Evolutionary conservation across 2,797 vertebrate species (phyloP).

Genomic region (Menidia menidia): DNA sequence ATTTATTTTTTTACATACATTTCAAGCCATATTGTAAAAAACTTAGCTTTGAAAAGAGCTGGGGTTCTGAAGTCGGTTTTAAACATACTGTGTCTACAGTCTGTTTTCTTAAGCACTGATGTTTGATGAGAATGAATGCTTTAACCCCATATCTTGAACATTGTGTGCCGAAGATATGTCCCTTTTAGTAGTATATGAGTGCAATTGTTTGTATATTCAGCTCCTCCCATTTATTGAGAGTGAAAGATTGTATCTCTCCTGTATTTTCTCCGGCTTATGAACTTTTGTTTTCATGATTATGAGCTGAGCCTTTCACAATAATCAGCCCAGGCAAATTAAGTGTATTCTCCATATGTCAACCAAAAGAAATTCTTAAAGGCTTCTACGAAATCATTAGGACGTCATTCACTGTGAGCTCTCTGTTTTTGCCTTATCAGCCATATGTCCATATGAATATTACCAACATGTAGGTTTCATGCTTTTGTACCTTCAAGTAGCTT

Average conservation of each 20-base stretch:
- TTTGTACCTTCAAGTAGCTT: constrained; percentile 23
- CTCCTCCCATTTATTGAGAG: constrained; percentile 49
- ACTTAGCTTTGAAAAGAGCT: constrained; percentile 75
- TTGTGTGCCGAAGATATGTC: constrained; percentile 68
- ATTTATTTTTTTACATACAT: constrained; percentile 96
- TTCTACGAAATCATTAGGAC: constrained; percentile 21
- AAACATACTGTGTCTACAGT: constrained; percentile 82
- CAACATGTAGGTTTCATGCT: constrained; percentile 11
- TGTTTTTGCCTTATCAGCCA: constrained; percentile 42
- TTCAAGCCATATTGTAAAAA: constrained; percentile 86
- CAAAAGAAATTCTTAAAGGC: background rate
- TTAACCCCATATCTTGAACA: constrained; percentile 66
- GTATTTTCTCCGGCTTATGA: constrained; percentile 52
- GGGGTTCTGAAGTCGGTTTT: constrained; percentile 89
- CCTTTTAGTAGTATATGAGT: constrained; percentile 57
- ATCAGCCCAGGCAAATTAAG: constrained; percentile 37
- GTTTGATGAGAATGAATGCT: constrained; percentile 81
- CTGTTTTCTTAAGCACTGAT: constrained; percentile 97
- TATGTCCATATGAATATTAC: constrained; percentile 18
- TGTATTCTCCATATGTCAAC: constrained; percentile 33
- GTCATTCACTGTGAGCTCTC: constrained; percentile 40
- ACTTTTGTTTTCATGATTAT: constrained; percentile 60
- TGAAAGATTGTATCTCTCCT: constrained; percentile 71
- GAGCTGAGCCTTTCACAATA: constrained; percentile 38
- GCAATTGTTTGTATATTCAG: constrained; percentile 67